Conservation (phyloP, 2,113 vertebrate genomes). For the Dipodomys stephensi region DNA sequence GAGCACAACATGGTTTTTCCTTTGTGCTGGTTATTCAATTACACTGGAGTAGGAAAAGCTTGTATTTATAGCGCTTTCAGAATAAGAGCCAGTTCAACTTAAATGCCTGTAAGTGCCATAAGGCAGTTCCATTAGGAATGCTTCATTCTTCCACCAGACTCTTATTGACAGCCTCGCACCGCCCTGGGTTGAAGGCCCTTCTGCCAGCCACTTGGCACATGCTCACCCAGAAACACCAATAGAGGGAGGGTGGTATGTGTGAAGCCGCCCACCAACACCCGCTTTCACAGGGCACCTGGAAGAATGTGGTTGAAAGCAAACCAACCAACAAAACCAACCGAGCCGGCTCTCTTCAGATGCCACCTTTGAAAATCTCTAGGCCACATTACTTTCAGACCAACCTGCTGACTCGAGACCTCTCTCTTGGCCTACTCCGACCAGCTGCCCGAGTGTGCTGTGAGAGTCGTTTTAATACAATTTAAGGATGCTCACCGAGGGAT, state of each 20-base stretch:
- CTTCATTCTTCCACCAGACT: conserved; percentile 67
- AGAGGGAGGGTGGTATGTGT: conserved; percentile 1
- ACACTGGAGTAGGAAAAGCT: conserved; percentile 60
- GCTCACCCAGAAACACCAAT: conserved; percentile 43
- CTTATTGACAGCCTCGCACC: conserved; percentile 57
- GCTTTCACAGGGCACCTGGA: conserved; percentile 22
- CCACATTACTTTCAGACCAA: conserved; percentile 8
- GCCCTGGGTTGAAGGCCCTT: conserved; percentile 64
- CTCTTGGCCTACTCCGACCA: background rate
- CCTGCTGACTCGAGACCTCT: background rate
- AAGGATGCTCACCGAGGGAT: background rate
- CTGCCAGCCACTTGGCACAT: conserved; percentile 49
- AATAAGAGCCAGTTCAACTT: conserved; percentile 71
- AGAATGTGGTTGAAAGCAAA: background rate
- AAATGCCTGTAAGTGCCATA: conserved; percentile 53
- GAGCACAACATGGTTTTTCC: conserved; percentile 43
- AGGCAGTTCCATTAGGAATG: conserved; percentile 52
- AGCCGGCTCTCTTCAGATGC: conserved; percentile 57
- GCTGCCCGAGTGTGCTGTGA: background rate
- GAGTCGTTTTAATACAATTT: conserved; percentile 41
- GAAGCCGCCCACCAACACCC: conserved; percentile 42
- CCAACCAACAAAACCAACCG: background rate
- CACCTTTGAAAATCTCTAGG: conserved; percentile 54
- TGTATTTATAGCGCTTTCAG: conserved; percentile 69
- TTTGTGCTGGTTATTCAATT: conserved; percentile 74